These are phyloP conservation scores for Bathynomus jamesi DNA, from an alignment of 1,140 invertebrate genomes.

Conservation along the genomic window DNA sequence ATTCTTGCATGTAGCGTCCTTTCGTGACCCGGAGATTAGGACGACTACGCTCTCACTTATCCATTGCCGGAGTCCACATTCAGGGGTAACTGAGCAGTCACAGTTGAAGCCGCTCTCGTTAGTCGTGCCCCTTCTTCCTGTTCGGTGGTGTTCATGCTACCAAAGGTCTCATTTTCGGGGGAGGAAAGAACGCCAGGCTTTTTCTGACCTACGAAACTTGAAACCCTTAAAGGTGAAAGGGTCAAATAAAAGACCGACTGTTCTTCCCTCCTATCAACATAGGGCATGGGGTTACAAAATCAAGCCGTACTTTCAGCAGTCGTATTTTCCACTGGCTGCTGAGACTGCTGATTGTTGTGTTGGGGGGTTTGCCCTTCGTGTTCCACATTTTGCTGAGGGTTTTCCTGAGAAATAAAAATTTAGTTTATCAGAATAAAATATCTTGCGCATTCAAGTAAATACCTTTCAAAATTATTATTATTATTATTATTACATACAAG, in stretches of 20 bases:
- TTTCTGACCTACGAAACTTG: neutral
- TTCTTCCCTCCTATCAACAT: neutral
- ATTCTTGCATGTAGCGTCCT: neutral
- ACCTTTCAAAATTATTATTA: neutral
- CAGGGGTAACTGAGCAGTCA: neutral
- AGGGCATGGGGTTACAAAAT: neutral
- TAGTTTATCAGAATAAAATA: neutral
- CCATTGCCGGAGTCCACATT: neutral
- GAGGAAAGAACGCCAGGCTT: neutral
- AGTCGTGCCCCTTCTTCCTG: neutral
- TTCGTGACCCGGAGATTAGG: neutral
- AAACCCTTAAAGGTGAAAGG: neutral
- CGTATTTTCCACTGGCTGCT: neutral
- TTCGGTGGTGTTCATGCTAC: neutral
- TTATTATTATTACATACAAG: neutral
- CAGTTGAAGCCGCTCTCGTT: no score
- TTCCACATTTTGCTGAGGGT: neutral
- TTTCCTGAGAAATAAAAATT: neutral
- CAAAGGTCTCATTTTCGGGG: neutral
- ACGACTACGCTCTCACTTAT: neutral
- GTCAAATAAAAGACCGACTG: neutral
- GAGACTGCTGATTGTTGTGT: neutral
- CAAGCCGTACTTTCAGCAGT: neutral
- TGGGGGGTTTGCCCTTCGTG: neutral
- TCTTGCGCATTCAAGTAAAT: neutral